Evolutionary conservation across 2,797 vertebrate genomes (phyloP).

Genomic region (Dallia pectoralis): DNA sequence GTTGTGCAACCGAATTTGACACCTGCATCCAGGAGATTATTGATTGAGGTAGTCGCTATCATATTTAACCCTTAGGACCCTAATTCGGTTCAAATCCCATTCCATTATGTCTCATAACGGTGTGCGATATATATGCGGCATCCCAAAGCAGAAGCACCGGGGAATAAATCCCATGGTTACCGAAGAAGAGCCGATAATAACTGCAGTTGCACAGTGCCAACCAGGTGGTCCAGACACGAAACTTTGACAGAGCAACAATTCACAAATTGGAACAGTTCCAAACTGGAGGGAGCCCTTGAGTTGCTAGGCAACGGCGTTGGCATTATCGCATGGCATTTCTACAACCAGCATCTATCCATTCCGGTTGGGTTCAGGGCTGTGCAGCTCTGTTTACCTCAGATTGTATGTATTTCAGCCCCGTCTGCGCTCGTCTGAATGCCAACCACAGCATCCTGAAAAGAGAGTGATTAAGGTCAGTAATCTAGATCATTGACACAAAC

Average conservation of each 20-base stretch:
- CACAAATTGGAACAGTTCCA: constrained; percentile 37
- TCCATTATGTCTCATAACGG: not conserved
- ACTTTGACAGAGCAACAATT: constrained; percentile 27
- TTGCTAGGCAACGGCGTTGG: constrained; percentile 65
- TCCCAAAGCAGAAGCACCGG: too few relatives aligned
- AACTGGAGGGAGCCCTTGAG: constrained; percentile 39
- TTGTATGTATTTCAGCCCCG: not conserved
- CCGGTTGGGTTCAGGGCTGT: not conserved
- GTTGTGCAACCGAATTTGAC: constrained; percentile 38
- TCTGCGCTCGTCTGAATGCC: not conserved
- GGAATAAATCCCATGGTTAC: not conserved
- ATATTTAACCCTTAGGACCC: constrained; percentile 50
- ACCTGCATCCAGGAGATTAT: constrained; percentile 46
- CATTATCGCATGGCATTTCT: constrained; percentile 22
- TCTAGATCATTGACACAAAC: not conserved
- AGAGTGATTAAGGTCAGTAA: not conserved
- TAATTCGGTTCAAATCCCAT: constrained; percentile 63
- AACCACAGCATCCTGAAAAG: too few relatives aligned
- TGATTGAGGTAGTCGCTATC: constrained; percentile 13
- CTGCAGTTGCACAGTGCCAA: not conserved
- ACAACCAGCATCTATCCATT: not conserved
- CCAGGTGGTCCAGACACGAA: constrained; percentile 10
- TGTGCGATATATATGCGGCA: not conserved
- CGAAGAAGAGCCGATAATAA: not conserved
- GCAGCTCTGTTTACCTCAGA: not conserved